Percentiles rank a stretch among this genome's conserved stretches.
Conservation (phyloP, 2,113 vertebrate species). For the Phoenicopterus ruber region DNA sequence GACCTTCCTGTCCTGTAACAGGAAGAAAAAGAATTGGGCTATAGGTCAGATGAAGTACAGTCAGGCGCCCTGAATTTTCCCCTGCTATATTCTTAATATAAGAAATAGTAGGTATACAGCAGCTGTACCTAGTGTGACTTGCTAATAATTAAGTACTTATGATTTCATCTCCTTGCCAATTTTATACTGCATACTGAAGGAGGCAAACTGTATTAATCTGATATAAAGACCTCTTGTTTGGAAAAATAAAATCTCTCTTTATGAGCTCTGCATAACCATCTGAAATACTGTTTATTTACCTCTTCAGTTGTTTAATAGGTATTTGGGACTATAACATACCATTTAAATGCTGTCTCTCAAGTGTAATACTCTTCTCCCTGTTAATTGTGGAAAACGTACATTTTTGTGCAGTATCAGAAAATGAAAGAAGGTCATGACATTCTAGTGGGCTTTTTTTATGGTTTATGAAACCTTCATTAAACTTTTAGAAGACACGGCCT, state of each 20-base stretch:
- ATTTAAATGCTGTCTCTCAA: not conserved
- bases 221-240: not conserved
- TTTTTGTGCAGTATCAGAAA: not conserved
- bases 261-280: not conserved
- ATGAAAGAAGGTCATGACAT: conserved; percentile 33
- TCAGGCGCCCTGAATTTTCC: not conserved
- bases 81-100: not conserved
- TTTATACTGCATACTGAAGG: not conserved
- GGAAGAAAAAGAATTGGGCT: not conserved
- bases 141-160: conserved; percentile 30
- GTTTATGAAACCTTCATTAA: conserved; percentile 41
- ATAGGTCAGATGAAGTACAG: not conserved
- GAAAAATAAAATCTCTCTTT: not conserved
- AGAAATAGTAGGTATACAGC: not conserved
- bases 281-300: not conserved
- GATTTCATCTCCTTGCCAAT: not conserved
- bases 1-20: too few species aligned
- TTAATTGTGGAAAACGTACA: not conserved
- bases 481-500: conserved; percentile 14
- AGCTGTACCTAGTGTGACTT: not conserved
- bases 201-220: not conserved
- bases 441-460: not conserved
- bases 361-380: not conserved
- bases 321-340: not conserved
- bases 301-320: not conserved